phyloP scores from a whole-genome alignment of 2,113 vertebrate genomes.

The Calidris pugnax region DNA sequence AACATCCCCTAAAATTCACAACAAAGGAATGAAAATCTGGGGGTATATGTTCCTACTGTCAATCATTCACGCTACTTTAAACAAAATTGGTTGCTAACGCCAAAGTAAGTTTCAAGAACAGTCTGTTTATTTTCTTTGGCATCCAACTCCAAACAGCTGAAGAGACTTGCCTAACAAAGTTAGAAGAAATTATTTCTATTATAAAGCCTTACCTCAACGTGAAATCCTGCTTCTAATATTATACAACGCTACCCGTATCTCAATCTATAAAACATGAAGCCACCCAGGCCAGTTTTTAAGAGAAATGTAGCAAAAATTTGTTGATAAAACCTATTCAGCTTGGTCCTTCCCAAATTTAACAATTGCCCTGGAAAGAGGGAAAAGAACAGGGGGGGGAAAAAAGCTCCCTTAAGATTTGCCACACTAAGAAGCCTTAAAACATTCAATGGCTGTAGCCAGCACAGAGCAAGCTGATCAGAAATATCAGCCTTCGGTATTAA shows the following conservation, averaged over 20 bases:
- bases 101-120: conserved; percentile 61
- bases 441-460: neutral
- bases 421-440: neutral
- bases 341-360: neutral
- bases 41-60: conserved; percentile 10
- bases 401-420: neutral
- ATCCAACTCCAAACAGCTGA: conserved; percentile 61
- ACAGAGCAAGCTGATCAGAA: neutral
- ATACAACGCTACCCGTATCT: neutral
- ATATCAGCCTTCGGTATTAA: neutral
- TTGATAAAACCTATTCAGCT: neutral
- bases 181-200: conserved; percentile 19
- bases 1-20: conserved; percentile 15
- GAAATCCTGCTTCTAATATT: conserved; percentile 26
- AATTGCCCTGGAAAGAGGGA: neutral
- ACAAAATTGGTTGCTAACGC: neutral
- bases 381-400: neutral
- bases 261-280: neutral
- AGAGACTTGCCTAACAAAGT: conserved; percentile 58
- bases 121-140: conserved; percentile 72
- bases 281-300: neutral
- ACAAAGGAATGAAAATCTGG: neutral
- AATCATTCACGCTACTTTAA: conserved; percentile 56
- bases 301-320: fast-evolving
- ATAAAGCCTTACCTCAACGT: conserved; percentile 1